Evolutionary conservation across 2,888 invertebrate species (phyloP), one percentile per base, ranked within the genome.

Genomic region (Rhingia campestris): DNA sequence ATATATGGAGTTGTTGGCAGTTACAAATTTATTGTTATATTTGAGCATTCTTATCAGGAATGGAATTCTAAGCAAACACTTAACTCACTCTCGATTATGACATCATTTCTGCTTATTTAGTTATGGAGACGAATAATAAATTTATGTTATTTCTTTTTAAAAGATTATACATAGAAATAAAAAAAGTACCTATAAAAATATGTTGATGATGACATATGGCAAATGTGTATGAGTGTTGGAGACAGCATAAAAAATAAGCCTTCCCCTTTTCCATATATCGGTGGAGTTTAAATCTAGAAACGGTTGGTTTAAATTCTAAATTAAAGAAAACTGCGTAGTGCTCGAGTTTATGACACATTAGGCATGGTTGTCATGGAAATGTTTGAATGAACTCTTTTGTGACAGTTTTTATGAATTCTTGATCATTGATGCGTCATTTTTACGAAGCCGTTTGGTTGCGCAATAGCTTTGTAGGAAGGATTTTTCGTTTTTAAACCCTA

Each of bases 11-110:
- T 10, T 41, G 43, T 75, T 51, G 75, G 39, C 58, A 56, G 75
- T 75, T 75, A 67, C 75, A 67, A 6, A 58, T 59, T 47, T 37
- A 7, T 56, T 66, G 30, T 53, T 66, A 9, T 30, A 56, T 56
- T 70, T 41, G 22, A 70, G 4, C 12, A 72, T 80, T 81, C 81
- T 81, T 81, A 77, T 81, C 81, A 54, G 41, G 70, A 35, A 58
- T 81, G 37, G 66, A 76, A 76, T 81, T 59, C 75, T 66, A 69
- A 43, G 39, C 53, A 56, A 22, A 22, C 41, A 22, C 39, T 47
- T 7, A 64, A 37, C 61, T 37, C 39, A 81, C 70, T 81, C 76
- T 70, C 33, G 41, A 14, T 70, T 35, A 76, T 81, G 81, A 81
- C 72, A 81, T 81, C 76, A 81, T 76, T 72, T 37, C 61, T 69